Evolutionary conservation across 1,140 invertebrate species (phyloP).

Genomic region (Yoshiicerus persimilis): DNA sequence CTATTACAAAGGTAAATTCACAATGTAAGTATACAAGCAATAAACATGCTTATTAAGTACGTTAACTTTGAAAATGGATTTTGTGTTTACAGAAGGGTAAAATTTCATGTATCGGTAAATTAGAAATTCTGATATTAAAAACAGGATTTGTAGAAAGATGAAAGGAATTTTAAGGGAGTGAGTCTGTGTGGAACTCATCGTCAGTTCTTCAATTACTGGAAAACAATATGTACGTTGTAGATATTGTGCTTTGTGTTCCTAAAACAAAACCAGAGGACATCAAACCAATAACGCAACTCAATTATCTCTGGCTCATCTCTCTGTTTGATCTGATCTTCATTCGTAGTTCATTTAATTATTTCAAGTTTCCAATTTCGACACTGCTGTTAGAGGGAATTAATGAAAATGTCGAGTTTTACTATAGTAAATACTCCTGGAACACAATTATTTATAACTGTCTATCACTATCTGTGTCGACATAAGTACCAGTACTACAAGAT

Average conservation of each 20-base stretch:
- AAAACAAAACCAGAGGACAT: constrained; percentile 7
- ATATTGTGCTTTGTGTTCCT: not conserved
- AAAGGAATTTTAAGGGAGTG: not conserved
- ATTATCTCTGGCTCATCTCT: constrained; percentile 1
- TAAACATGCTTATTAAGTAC: not conserved
- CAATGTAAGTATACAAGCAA: not conserved
- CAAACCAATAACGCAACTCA: constrained; percentile 15
- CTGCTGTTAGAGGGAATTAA: constrained; percentile 4
- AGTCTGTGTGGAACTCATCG: not conserved
- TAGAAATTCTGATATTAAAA: not conserved
- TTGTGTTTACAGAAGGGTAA: not conserved
- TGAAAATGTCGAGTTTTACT: not conserved
- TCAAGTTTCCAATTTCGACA: constrained; percentile 12
- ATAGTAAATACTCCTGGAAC: not conserved
- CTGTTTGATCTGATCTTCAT: constrained; percentile 19
- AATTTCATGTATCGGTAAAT: not conserved
- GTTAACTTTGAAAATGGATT: not conserved
- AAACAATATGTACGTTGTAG: not conserved
- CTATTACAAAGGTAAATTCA: not conserved
- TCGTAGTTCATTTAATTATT: constrained; percentile 10
- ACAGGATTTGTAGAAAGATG: not conserved
- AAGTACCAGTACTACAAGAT: no score
- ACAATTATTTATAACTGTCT: not conserved
- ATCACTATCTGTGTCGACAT: not conserved
- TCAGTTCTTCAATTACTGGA: not conserved